Evolutionary conservation across 2,113 vertebrate species (phyloP).

Genomic region (Microcebus griseorufus): DNA sequence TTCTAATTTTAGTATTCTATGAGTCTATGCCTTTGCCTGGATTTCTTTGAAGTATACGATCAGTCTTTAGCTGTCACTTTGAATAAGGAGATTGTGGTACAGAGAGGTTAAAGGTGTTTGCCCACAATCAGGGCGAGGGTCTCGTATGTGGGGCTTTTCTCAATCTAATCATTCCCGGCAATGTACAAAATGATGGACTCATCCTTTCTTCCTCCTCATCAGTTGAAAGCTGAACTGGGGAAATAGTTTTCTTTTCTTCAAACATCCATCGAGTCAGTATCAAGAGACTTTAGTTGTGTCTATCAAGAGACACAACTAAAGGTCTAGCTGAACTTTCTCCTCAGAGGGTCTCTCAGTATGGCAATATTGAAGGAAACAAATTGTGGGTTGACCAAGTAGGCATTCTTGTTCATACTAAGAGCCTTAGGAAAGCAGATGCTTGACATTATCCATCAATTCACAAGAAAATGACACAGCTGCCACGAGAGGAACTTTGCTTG

Average conservation of each 20-base stretch:
- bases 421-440: neutral
- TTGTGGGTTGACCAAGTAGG: neutral
- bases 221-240: neutral
- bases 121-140: neutral
- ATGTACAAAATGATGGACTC: neutral
- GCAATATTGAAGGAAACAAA: neutral
- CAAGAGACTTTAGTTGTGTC: no score
- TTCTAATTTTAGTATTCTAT: neutral
- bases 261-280: neutral
- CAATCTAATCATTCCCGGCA: neutral
- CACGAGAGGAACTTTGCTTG: neutral
- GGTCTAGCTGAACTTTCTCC: neutral
- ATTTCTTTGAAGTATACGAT: neutral
- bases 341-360: neutral
- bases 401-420: neutral
- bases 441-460: neutral
- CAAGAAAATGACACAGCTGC: neutral
- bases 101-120: neutral
- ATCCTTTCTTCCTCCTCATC: neutral
- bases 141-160: neutral
- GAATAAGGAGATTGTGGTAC: neutral
- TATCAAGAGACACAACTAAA: neutral
- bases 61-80: neutral
- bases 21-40: neutral
- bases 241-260: neutral